Evolutionary conservation across 2,888 invertebrate species (phyloP).

Genomic region (Lithophane ornitopus): DNA sequence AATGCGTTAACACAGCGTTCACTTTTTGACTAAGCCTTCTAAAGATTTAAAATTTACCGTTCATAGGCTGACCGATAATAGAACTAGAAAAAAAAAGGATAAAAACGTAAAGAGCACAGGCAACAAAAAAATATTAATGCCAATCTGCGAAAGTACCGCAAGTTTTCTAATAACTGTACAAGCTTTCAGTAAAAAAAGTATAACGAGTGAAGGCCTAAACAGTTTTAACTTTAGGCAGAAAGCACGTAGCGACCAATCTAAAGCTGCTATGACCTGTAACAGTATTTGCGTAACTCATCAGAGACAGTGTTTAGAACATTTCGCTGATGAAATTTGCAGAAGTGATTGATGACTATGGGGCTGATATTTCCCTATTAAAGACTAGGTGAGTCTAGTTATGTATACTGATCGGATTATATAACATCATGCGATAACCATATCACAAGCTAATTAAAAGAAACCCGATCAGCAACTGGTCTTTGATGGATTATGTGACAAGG

Average conservation of each 20-base stretch:
- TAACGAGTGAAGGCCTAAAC: conserved; percentile 42
- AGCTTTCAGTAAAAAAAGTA: conserved; percentile 27
- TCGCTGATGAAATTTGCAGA: conserved; percentile 47
- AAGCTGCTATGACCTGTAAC: not conserved
- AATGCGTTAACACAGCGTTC: not conserved
- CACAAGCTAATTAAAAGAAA: conserved; percentile 62
- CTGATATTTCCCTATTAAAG: conserved; percentile 64
- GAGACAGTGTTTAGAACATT: conserved; percentile 17
- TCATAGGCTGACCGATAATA: conserved; percentile 20
- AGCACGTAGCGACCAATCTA: conserved; percentile 21
- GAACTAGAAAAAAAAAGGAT: conserved; percentile 43
- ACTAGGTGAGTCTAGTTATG: conserved; percentile 55
- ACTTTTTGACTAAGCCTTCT: conserved; percentile 10
- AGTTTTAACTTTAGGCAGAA: conserved; percentile 25
- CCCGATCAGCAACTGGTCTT: conserved; percentile 69
- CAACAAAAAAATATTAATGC: conserved; percentile 33
- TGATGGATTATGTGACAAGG: conserved; percentile 70
- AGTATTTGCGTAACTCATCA: conserved; percentile 34
- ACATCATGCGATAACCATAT: conserved; percentile 60
- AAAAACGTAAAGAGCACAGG: conserved; percentile 36
- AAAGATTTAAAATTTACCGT: conserved; percentile 31
- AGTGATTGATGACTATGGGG: conserved; percentile 63
- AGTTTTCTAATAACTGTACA: conserved; percentile 52
- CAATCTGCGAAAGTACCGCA: conserved; percentile 52
- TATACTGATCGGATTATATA: conserved; percentile 67